Base-by-base conservation (phyloP, 2,113 vertebrate species). In the Nannobrachium achirus region DNA sequence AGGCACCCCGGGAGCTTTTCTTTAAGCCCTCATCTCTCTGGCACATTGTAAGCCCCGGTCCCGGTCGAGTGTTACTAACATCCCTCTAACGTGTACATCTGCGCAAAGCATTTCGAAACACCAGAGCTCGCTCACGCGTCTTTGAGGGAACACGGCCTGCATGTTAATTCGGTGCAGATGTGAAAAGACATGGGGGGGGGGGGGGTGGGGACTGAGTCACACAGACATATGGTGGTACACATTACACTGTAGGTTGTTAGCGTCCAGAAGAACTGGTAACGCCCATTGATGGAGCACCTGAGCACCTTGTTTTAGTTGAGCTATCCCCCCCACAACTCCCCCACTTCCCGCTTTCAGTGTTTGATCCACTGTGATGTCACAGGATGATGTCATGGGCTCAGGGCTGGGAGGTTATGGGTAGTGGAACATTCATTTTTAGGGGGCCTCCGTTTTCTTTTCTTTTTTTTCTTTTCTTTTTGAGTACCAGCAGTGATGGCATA, bases 161-260 rank as follows among this genome's bases (percentile, higher is more conserved):
- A 56, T 72, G 71, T 71, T 92, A 93, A 92, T 86, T 39, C 56
- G 48, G 61, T 75, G 69, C 92, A 92, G 89, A 92, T 92, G 92
- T 89, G 75, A 68, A 74, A 77, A 75, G 76, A 76, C 67, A 39
- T 56, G 70, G 65, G 68, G 16, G 59, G 60, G 44, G 39, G 80
- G 58, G 79, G 72, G 77, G 82, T 14, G 41, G 75, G 79, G 73
- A 11, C 8, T 64, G 71, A 79, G 77, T 81, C 79, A 75, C 59
- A 52, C 10, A 60, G 55, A 57, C 49, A 38, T 16, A 7, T 48
- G 64, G 25, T 33, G 25, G 25, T 33, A 33, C 25, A 33, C 25
- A 33, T 33, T 33, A 33, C 25, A 33, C 25, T 16, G 38, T 50
- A 13, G 63, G 57, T 71, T 50, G 57, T 56, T 42, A 63, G 70